Conservation (phyloP, 2,888 invertebrate genomes). For the Rosalia funebris region DNA sequence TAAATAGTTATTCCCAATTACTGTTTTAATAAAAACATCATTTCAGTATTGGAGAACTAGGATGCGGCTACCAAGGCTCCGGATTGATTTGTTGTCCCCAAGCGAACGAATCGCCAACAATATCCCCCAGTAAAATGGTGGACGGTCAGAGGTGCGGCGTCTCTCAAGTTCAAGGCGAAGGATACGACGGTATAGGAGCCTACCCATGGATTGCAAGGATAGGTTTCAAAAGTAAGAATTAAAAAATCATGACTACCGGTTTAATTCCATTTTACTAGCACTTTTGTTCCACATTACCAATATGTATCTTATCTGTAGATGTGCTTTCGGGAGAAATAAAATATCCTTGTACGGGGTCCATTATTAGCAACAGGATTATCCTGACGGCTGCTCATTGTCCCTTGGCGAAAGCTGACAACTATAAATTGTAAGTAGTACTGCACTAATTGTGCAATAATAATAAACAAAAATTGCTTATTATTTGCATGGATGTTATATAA, state of each 20-base stretch:
- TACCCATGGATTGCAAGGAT: conserved; percentile 82
- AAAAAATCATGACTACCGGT: background rate
- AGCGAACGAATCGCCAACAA: conserved; percentile 54
- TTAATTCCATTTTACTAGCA: conserved; percentile 1
- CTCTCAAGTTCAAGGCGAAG: conserved; percentile 73
- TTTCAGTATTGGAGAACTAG: conserved; percentile 67
- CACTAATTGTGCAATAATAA: background rate
- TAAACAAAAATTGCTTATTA: too few relatives aligned
- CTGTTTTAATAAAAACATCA: conserved; percentile 10
- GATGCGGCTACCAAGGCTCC: conserved; percentile 69
- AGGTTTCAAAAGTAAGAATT: conserved; percentile 77
- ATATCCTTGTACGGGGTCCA: conserved; percentile 81
- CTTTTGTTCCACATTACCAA: too few relatives aligned
- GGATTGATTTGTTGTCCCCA: conserved; percentile 73
- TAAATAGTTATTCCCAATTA: too few relatives aligned
- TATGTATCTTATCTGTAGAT: too few relatives aligned
- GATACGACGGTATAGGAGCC: conserved; percentile 75
- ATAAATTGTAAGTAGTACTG: conserved; percentile 74
- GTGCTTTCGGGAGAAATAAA: conserved; percentile 74
- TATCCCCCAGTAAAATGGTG: conserved; percentile 48
- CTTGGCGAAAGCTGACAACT: conserved; percentile 78
- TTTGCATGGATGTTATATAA: too few relatives aligned
- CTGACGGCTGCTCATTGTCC: conserved; percentile 85
- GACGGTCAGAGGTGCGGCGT: conserved; percentile 70
- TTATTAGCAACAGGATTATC: conserved; percentile 71